Evolutionary conservation across 2,888 invertebrate species (phyloP), one percentile per base, ranked within the genome.

Genomic region (Cryptocephalus moraei): DNA sequence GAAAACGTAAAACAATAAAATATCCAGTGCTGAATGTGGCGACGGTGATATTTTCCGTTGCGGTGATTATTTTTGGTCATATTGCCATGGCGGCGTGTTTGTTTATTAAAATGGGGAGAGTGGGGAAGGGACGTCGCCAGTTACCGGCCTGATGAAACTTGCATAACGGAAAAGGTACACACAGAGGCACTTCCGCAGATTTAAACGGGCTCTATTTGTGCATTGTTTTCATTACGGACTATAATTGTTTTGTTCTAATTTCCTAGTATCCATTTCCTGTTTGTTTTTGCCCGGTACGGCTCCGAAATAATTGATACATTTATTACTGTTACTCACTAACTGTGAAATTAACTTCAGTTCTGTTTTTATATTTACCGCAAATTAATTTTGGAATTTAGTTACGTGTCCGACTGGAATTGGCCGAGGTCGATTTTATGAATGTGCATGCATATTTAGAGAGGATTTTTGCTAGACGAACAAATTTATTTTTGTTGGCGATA

Each of bases 231-330:
- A 38, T 48, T 51, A 46, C 47, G 36, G 45, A 47, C 43, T 43
- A 43, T 48, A 40, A 46, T 39, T 52, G 46, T 46, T 53, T 51
- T 48, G 52, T 53, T 54, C 52, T 50, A 56, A 56, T 54, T 56
- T 50, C 39, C 39, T 44, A 44, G 39, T 40, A 50, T 49, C 52
- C 52, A 55, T 57, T 56, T 57, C 53, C 55, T 50, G 53, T 57
- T 50, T 57, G 55, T 54, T 57, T 56, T 57, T 49, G 46, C 45
- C n/a, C 43, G 39, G 33, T 9, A 42, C 32, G 32, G 10, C 43
- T 14, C 9, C 52, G 55, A 62, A 22, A 62, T 63, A 62, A 63
- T 63, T 62, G 63, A 63, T 63, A 62, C 63, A 60, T 62, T 61
- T 61, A 60, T 61, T 61, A 61, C 59, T 54, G 58, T 54, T 57